Conservation (phyloP, 1,140 invertebrate species). For the Drosophila nigromelanica region DNA sequence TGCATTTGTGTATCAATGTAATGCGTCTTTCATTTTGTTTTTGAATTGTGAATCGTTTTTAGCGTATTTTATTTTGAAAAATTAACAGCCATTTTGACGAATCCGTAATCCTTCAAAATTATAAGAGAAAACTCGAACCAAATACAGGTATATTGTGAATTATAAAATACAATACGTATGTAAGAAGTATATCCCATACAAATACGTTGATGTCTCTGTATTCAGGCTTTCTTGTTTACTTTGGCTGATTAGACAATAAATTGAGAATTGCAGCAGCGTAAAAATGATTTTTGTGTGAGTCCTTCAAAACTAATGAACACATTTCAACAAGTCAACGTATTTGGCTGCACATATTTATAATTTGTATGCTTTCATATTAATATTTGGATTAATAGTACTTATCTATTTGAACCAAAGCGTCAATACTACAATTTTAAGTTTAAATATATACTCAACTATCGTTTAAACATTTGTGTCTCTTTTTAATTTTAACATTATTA, state of each 20-base stretch:
- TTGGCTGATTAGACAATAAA: conserved; percentile 15
- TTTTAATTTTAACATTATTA: conserved; percentile 48
- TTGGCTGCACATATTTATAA: conserved; percentile 31
- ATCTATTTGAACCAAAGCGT: conserved; percentile 56
- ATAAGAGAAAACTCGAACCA: conserved; percentile 67
- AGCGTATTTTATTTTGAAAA: conserved; percentile 70
- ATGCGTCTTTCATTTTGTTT: conserved; percentile 23
- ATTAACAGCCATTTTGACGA: conserved; percentile 84
- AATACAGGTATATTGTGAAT: conserved; percentile 52
- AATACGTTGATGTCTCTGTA: conserved; percentile 38
- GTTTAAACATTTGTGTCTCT: conserved; percentile 23
- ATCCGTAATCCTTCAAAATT: conserved; percentile 76
- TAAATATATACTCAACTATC: conserved; percentile 38
- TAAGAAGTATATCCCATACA: conserved; percentile 50
- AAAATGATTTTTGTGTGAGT: conserved; percentile 6
- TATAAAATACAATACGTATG: conserved; percentile 49
- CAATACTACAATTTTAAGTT: conserved; percentile 46
- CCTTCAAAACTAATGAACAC: conserved; percentile 40
- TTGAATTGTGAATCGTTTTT: conserved; percentile 33
- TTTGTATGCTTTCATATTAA: conserved; percentile 17
- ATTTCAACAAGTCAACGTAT: conserved; percentile 44
- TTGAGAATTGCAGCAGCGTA: conserved; percentile 13
- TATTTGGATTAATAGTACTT: conserved; percentile 23
- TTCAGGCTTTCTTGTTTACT: conserved; percentile 9
- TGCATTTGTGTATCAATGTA: conserved; percentile 13